Conservation (phyloP, 2,113 vertebrate species). For the Bothrops jararaca region DNA sequence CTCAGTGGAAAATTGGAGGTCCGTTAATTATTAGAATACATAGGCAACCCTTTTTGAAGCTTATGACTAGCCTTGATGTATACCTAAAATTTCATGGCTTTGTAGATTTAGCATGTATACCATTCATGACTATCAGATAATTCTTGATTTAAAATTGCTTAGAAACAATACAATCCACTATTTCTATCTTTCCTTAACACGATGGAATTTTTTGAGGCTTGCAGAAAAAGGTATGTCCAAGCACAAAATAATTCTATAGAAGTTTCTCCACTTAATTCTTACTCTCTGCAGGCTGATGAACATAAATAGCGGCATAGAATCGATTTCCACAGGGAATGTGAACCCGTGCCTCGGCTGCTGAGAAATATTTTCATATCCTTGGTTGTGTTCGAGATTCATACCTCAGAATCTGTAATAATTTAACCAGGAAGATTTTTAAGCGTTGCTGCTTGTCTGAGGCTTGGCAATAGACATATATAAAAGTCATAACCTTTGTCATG, state of each 20-base stretch:
- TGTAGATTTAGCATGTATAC: neutral
- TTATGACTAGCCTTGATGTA: neutral
- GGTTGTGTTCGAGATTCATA: neutral
- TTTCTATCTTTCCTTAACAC: neutral
- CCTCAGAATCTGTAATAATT: neutral
- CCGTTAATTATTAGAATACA: slow-evolving; percentile 18
- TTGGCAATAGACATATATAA: neutral
- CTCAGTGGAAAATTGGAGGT: neutral
- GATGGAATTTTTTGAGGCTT: neutral
- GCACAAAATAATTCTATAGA: neutral
- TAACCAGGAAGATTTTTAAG: neutral
- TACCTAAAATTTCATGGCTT: neutral
- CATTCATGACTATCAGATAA: neutral
- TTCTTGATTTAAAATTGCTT: neutral
- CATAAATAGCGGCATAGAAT: neutral
- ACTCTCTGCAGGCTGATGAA: neutral
- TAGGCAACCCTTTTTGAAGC: neutral
- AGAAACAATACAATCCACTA: neutral
- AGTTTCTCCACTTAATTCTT: neutral
- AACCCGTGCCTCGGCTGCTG: neutral
- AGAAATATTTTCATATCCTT: neutral
- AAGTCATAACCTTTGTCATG: neutral
- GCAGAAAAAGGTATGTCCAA: neutral
- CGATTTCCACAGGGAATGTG: neutral
- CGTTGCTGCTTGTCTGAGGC: slow-evolving; percentile 10